phyloP scores from a whole-genome alignment of 1,140 invertebrate species.

The Caenorhabditis remanei region DNA sequence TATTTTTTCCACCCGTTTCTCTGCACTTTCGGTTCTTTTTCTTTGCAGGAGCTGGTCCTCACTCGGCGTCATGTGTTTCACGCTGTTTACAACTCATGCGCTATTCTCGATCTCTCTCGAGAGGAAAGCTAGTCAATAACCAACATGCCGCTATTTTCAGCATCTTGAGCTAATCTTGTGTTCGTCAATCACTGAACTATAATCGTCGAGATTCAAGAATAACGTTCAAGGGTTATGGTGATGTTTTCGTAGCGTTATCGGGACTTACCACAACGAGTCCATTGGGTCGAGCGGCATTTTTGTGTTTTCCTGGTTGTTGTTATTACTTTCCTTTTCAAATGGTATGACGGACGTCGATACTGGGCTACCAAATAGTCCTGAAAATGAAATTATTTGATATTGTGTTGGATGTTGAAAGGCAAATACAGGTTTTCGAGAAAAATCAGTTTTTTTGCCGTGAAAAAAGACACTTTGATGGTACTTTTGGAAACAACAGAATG shows the following conservation, averaged over 20 bases:
- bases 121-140: slow-evolving; percentile 15
- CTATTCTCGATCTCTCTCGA: slow-evolving; percentile 30
- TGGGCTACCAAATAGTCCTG: slow-evolving; percentile 49
- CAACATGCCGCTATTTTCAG: slow-evolving; percentile 30
- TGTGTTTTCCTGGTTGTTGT: slow-evolving; percentile 12
- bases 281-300: slow-evolving; percentile 50
- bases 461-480: no score
- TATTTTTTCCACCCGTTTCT: background rate
- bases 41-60: slow-evolving; percentile 11
- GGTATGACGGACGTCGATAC: slow-evolving; percentile 52
- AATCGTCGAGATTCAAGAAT: background rate
- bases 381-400: background rate
- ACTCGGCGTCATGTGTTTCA: slow-evolving; percentile 41
- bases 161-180: slow-evolving; percentile 18
- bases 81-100: slow-evolving; percentile 42
- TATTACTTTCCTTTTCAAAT: slow-evolving; percentile 41
- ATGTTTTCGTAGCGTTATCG: background rate
- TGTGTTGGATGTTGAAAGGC: background rate
- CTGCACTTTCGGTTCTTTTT: background rate
- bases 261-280: slow-evolving; percentile 31
- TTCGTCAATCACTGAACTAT: slow-evolving; percentile 39
- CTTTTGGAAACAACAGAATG: background rate
- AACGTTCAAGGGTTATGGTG: background rate
- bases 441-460: no score
- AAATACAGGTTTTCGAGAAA: background rate